phyloP scores from a whole-genome alignment of 1,140 invertebrate species.

The Yoshiicerus persimilis region DNA sequence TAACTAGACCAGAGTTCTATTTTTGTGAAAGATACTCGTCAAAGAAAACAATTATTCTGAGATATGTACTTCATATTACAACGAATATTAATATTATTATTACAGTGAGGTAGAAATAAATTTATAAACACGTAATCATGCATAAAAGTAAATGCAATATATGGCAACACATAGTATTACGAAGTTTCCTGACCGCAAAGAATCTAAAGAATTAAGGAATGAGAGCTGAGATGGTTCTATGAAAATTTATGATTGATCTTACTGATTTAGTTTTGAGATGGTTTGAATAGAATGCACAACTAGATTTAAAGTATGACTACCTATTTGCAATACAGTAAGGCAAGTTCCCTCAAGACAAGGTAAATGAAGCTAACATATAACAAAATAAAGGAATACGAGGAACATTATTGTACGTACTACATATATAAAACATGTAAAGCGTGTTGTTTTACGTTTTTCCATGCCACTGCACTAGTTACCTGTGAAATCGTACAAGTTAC shows the following conservation, averaged over 20 bases:
- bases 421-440: neutral
- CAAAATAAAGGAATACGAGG: no score
- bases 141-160: neutral
- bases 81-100: neutral
- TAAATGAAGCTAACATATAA: neutral
- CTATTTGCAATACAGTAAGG: neutral
- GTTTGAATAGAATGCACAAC: neutral
- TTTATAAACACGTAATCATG: neutral
- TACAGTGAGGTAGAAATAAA: neutral
- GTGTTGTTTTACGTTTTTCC: neutral
- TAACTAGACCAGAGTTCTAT: neutral
- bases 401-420: neutral
- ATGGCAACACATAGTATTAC: neutral
- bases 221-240: neutral
- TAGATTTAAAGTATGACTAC: neutral
- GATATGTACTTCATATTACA: neutral
- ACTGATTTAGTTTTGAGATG: neutral
- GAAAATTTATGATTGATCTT: conserved; percentile 15
- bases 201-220: conserved; percentile 7
- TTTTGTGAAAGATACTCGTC: neutral
- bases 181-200: neutral
- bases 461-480: neutral
- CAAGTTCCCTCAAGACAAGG: neutral
- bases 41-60: neutral
- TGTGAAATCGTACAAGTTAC: neutral